phyloP scores from a whole-genome alignment of 2,113 vertebrate genomes.

The Pachycephala philippinensis region DNA sequence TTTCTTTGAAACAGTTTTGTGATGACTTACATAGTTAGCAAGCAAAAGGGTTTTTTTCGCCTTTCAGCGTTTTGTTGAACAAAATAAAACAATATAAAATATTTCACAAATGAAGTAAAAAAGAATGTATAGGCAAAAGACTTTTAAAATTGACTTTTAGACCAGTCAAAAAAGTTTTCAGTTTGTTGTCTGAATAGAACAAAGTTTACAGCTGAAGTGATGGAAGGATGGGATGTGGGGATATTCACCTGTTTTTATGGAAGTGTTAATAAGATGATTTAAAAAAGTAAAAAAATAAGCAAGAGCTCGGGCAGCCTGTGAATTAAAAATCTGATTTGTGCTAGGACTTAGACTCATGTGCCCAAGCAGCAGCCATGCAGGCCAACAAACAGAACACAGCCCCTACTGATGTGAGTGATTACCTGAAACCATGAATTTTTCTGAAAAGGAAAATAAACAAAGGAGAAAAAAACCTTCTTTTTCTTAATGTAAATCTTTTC shows the following conservation, averaged over 20 bases:
- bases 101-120: background rate
- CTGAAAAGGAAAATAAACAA: background rate
- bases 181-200: background rate
- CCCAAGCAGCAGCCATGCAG: background rate
- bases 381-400: background rate
- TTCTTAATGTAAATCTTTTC: constrained; percentile 10
- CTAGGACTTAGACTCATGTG: background rate
- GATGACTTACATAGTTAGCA: background rate
- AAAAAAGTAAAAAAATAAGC: background rate
- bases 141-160: background rate
- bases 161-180: background rate
- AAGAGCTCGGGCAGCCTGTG: background rate
- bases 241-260: background rate
- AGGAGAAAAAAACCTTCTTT: background rate
- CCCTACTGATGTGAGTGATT: background rate
- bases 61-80: background rate
- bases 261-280: background rate
- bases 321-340: background rate
- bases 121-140: background rate
- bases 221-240: accelerated
- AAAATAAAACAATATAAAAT: background rate
- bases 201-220: background rate
- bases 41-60: background rate
- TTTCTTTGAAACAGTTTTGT: background rate
- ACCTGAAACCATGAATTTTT: background rate